Evolutionary conservation across 2,888 invertebrate genomes (phyloP), one percentile per base, ranked within the genome.

Genomic region (Drosophila fungiperda): DNA sequence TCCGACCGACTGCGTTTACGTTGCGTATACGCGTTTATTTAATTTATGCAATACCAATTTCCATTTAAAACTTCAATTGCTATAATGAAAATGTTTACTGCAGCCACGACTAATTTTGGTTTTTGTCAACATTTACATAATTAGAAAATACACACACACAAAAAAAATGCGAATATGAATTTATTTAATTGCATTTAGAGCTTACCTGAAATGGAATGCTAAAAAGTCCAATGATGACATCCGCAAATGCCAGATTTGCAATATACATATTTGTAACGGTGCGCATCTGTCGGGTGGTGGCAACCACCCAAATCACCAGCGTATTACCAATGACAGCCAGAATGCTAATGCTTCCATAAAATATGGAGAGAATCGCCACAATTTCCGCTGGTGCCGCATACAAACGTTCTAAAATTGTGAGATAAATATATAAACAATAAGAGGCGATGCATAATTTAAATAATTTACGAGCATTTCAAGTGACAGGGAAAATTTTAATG

Each of bases 201-300:
- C 92, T 92, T 90, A 95, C 95, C 94, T 95, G 95, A 94, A 98
- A 97, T 78, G 97, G 97, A 91, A 97, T 96, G 74, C 96, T 96
- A 91, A 97, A 97, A 82, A 97, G 94, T 69, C 97, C 97, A 90
- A 97, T 97, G 76, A 97, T 96, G 89, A 97, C 96, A 92, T 98
- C 97, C 29, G 97, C 97, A 78, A 97, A 94, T 3, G 97, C 97
- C 91, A 98, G 94, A 93, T 97, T 97, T 20, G 97, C 96, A 83
- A 97, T 97, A 93, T 97, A 97, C 93, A 96, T 96, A 93, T 97
- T 97, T 52, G 97, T 97, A 80, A 96, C 96, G 73, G 96, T 97
- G 86, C 96, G 95, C 97, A 97, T 97, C 76, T 96, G 94, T 38
- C 95, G 94, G 64, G 96, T 96, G 17, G 96, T 96, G 42, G 95